Percentiles rank a stretch among this genome's conserved stretches.
phyloP scores from a whole-genome alignment of 1,140 invertebrate genomes.

The Drosophila burlai region DNA sequence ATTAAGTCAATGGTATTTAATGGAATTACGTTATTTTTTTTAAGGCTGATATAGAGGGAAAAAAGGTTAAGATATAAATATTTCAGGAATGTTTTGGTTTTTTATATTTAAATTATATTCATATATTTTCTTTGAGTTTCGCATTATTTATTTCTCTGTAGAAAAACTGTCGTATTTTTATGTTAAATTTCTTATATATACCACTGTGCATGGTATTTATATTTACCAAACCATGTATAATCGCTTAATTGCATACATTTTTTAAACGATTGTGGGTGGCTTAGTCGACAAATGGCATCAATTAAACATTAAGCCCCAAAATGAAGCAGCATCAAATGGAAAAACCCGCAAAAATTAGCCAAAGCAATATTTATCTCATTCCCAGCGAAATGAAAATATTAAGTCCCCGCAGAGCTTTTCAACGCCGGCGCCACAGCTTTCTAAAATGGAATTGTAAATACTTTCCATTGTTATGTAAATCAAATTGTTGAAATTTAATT shows the following conservation, averaged over 20 bases:
- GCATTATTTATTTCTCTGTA: background rate
- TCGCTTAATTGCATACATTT: conserved; percentile 41
- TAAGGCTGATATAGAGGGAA: background rate
- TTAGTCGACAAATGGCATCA: conserved; percentile 38
- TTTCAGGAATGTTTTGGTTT: no score
- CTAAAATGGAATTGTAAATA: conserved; percentile 63
- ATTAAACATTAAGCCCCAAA: conserved; percentile 29
- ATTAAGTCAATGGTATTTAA: conserved; percentile 45
- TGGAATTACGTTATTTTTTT: conserved; percentile 13
- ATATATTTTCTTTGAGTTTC: no score
- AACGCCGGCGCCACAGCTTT: conserved; percentile 9
- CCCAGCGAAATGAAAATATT: conserved; percentile 46
- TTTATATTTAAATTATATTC: background rate
- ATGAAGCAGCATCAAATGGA: conserved; percentile 7
- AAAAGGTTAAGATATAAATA: background rate
- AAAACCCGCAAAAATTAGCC: conserved; percentile 40
- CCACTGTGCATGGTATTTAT: background rate
- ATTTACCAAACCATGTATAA: conserved; percentile 10
- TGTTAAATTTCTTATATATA: background rate
- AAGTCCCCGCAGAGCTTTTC: conserved; percentile 19
- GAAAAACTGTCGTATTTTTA: background rate
- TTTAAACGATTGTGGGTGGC: conserved; percentile 12
- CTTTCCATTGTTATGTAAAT: conserved; percentile 75
- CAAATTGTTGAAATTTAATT: conserved; percentile 72
- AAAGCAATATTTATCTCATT: conserved; percentile 40